Base-by-base conservation (phyloP, 1,140 invertebrate species). In the Tetramorium parvispinum region DNA sequence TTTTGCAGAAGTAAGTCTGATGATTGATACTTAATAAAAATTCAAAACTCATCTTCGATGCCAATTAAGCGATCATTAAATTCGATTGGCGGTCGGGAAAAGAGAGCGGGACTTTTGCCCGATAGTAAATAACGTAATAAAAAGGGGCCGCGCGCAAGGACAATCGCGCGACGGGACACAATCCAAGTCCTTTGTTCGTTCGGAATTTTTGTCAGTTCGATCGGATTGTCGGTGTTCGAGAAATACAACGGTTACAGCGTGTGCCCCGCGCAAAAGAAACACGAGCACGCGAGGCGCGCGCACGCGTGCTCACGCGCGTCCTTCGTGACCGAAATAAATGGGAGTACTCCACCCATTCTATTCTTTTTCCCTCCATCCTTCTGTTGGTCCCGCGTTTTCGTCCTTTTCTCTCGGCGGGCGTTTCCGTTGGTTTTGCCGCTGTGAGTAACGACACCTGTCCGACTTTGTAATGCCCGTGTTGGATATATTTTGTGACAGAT, bases 391-490 rank as follows among this genome's bases (percentile, higher is more conserved):
- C 55, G 46, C 55, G 46, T 40, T 40, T 49, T 63, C 43, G 40
- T 79, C 61, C 49, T 79, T 68, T 77, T 68, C 59, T 85, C 51
- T 46, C 61, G 40, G 21, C 68, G 27, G 24, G 18, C 73, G 40
- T 68, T 78, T 59, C 55, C 79, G 55, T 75, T 63, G 71, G 82
- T 85, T 85, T 68, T 76, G 46, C 81, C 37, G 49, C 21, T 46
- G 70, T 61, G 87, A 89, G 46, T 88, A 89, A 89, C 88, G 88
- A 89, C 76, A 82, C 70, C 82, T 81, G 87, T 89, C 87, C 59
- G 46, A 51, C 16, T 37, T 55, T 81, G 59, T 88, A 86, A 86
- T 76, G 77, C 27, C 76, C 55, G 27, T 75, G 79, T 59, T 59
- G 68, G 79, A 83, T 83, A 83, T 59, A 83, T 73, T 83, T 83